These are phyloP conservation scores for Connochaetes taurinus DNA, from an alignment of 2,113 vertebrate genomes.

Conservation along the genomic window DNA sequence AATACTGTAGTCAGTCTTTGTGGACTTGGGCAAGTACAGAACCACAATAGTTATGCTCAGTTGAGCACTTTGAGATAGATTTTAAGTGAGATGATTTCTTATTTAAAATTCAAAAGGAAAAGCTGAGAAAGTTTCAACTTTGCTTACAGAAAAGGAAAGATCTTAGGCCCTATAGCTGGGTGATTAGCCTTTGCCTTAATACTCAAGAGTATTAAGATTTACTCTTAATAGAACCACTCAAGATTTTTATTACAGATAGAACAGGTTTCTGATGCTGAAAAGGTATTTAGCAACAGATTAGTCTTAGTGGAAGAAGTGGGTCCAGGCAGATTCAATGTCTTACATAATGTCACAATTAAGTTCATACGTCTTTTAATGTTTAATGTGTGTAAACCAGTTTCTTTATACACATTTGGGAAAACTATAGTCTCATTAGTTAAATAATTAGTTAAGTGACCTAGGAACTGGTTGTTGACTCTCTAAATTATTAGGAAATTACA, in stretches of 20 bases:
- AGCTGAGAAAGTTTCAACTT: neutral
- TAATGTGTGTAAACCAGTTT: neutral
- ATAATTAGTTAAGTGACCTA: neutral
- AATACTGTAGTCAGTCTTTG: neutral
- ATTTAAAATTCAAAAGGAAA: neutral
- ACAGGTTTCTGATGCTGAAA: neutral
- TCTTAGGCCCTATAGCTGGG: neutral
- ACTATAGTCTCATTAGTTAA: neutral
- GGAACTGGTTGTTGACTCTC: neutral
- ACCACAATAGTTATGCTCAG: neutral
- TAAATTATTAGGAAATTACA: neutral
- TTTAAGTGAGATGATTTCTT: neutral
- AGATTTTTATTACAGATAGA: neutral
- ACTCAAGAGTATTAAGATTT: neutral
- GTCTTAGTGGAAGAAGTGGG: neutral
- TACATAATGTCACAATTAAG: neutral
- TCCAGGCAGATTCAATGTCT: neutral
- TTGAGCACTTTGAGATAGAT: neutral
- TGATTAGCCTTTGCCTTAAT: neutral
- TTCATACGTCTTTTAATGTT: neutral
- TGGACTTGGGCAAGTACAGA: constrained; percentile 4
- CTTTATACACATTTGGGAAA: neutral
- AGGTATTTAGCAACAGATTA: neutral
- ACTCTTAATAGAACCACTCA: neutral
- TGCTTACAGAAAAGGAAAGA: neutral